These are phyloP conservation scores for Trinorchestia longiramus DNA, from an alignment of 1,140 invertebrate species.

Conservation along the genomic window DNA sequence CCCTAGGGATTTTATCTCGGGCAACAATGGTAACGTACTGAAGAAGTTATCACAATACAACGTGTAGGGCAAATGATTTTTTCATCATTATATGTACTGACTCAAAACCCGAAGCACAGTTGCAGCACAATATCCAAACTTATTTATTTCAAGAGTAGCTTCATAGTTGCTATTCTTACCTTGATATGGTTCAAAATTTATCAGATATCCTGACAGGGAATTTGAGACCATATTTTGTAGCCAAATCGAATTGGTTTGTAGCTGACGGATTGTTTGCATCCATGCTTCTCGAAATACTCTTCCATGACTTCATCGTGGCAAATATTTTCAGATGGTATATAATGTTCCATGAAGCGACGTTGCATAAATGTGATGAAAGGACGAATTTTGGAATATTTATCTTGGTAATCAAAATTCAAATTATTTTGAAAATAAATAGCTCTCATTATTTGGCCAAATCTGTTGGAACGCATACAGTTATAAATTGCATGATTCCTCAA, in stretches of 20 bases:
- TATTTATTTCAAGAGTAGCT: not conserved
- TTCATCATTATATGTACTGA: not conserved
- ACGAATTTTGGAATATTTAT: no score
- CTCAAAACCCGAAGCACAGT: not conserved
- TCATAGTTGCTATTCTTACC: not conserved
- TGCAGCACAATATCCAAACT: not conserved
- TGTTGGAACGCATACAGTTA: no score
- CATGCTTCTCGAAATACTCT: not conserved
- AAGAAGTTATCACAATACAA: not conserved
- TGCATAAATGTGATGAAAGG: not conserved
- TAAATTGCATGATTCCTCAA: no score
- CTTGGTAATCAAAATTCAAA: no score
- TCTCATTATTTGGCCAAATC: no score
- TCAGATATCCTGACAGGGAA: not conserved
- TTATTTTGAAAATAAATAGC: no score
- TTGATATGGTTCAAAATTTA: not conserved
- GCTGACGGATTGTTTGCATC: not conserved
- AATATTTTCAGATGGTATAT: not conserved
- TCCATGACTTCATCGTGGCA: not conserved
- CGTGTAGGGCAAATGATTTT: not conserved
- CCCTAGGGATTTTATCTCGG: not conserved
- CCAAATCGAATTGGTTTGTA: not conserved
- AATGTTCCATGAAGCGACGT: not conserved
- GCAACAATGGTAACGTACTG: not conserved
- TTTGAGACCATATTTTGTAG: not conserved